Evolutionary conservation across 92 coral and sea anemone genomes (phyloP).

Genomic region (Actinernus sp.): DNA sequence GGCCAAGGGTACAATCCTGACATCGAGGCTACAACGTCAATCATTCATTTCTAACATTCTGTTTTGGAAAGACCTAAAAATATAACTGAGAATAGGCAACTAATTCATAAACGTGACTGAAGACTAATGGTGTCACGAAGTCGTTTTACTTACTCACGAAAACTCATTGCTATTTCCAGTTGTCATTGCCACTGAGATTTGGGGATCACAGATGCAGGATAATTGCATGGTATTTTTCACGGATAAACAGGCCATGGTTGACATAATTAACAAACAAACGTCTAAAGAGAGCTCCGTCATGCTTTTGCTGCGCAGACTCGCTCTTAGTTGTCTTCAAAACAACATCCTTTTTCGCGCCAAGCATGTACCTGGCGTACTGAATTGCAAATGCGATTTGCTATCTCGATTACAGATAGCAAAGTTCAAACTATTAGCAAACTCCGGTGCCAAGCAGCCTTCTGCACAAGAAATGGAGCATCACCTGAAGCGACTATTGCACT

Average conservation of each 20-base stretch:
- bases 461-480: too few relatives aligned
- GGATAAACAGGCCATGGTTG: neutral
- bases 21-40: too few relatives aligned
- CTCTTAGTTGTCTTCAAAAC: neutral
- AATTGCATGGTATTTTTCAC: neutral
- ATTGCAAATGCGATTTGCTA: neutral
- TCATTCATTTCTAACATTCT: too few relatives aligned
- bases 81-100: too few relatives aligned
- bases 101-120: too few relatives aligned
- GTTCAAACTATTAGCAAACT: neutral
- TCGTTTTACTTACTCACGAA: too few relatives aligned
- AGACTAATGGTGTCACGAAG: too few relatives aligned
- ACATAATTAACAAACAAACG: neutral
- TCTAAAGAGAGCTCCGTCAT: neutral
- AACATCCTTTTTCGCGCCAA: neutral
- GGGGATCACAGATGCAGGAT: neutral
- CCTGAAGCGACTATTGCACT: too few relatives aligned
- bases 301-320: neutral
- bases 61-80: too few relatives aligned
- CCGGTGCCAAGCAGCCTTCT: too few relatives aligned
- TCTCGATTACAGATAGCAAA: neutral
- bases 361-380: neutral
- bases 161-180: too few relatives aligned
- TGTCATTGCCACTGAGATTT: neutral
- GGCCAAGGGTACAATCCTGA: too few relatives aligned